A percentile compares a stretch with the other conserved stretches of the same genome.
Conservation (phyloP, 2,797 vertebrate species). For the Sebastes itinus region DNA sequence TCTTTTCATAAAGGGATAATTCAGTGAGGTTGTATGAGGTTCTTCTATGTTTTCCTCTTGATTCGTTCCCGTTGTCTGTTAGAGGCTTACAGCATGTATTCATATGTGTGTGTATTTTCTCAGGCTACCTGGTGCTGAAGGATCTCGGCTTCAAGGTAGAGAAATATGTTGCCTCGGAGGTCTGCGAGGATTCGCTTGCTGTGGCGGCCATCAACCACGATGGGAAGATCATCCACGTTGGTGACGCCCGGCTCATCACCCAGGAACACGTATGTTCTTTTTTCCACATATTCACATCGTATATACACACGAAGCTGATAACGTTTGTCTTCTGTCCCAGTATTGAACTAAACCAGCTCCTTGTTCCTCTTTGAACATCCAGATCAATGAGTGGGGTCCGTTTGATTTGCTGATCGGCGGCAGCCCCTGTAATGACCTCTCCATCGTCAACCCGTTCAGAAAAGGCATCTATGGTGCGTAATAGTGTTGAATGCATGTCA, state of each 20-base stretch:
- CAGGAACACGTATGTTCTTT: conserved; percentile 81
- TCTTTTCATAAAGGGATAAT: too few relatives aligned
- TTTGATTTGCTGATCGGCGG: conserved; percentile 95
- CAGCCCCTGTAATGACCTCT: conserved; percentile 92
- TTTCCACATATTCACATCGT: neutral
- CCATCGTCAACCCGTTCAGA: conserved; percentile 88
- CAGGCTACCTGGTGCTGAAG: conserved; percentile 91
- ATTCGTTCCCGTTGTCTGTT: neutral
- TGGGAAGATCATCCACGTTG: conserved; percentile 87
- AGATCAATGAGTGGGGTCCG: conserved; percentile 92
- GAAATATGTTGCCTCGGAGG: conserved; percentile 90
- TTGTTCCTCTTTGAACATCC: neutral
- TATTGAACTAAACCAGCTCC: neutral
- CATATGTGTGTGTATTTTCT: neutral
- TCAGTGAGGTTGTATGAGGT: too few relatives aligned
- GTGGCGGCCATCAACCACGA: conserved; percentile 85
- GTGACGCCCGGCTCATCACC: conserved; percentile 85
- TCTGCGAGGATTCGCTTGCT: conserved; percentile 87
- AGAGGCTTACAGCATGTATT: neutral
- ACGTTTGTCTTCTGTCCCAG: neutral
- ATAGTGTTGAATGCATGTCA: neutral
- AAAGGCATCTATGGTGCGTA: conserved; percentile 91
- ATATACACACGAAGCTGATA: neutral
- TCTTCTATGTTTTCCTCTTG: neutral
- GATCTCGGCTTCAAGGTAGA: conserved; percentile 93